phyloP scores from a whole-genome alignment of 2,797 vertebrate species.

The Neosilurus mollespiculum region DNA sequence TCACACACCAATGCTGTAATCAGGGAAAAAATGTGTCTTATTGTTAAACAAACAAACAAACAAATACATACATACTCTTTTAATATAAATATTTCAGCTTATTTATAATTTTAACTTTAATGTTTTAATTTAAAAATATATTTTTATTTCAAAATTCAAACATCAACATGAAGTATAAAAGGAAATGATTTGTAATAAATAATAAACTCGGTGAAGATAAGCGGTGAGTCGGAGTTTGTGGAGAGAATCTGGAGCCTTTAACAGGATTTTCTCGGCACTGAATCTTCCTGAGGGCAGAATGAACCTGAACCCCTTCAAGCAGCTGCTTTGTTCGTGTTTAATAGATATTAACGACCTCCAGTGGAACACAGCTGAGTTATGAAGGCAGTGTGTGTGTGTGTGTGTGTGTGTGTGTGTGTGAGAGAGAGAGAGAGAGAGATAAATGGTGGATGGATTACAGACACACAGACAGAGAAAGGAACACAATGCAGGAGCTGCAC shows the following conservation, averaged over 20 bases:
- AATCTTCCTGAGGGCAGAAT: not conserved
- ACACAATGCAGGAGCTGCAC: conserved; percentile 39
- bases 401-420: conserved; percentile 20
- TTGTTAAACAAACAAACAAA: too few species aligned
- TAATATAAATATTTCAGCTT: not conserved
- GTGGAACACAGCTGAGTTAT: not conserved
- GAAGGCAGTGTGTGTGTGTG: not conserved
- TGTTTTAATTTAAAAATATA: not conserved
- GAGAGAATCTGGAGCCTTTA: not conserved
- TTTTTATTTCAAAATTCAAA: not conserved
- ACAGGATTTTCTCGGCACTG: not conserved
- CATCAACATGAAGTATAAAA: not conserved
- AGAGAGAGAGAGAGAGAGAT: not conserved
- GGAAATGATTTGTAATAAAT: not conserved
- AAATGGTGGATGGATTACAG: conserved; percentile 36
- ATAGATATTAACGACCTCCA: conserved; percentile 1
- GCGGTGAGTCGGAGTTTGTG: not conserved
- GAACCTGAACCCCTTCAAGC: not conserved
- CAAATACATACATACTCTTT: too few species aligned
- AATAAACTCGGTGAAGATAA: too few species aligned
- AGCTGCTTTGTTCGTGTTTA: conserved; percentile 1
- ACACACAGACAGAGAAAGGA: conserved; percentile 35
- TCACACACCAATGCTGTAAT: too few species aligned
- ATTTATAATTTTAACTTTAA: not conserved
- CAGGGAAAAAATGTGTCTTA: too few species aligned